Evolutionary conservation across 2,888 invertebrate genomes (phyloP).

Genomic region (Lacanobia wlatinum): DNA sequence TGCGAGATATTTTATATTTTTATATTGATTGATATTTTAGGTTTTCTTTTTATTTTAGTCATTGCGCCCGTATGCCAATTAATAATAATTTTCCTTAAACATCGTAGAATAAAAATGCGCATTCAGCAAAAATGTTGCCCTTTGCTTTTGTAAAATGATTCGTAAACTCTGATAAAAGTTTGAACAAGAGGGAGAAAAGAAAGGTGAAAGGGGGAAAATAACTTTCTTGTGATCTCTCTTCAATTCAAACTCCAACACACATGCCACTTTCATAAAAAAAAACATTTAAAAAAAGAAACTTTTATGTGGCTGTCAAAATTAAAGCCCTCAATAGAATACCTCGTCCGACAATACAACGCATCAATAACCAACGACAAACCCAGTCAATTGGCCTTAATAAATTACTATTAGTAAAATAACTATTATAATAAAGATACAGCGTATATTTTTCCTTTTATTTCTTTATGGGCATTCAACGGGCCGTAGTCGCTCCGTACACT

Average conservation of each 20-base stretch:
- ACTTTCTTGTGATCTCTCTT: conserved; percentile 5
- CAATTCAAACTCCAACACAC: conserved; percentile 13
- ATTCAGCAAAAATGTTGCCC: not conserved
- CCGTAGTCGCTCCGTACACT: conserved; percentile 44
- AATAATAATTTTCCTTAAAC: not conserved
- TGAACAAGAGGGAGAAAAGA: not conserved
- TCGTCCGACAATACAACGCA: conserved; percentile 47
- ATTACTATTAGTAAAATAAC: conserved; percentile 64
- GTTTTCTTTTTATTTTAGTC: not conserved
- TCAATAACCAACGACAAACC: conserved; percentile 56
- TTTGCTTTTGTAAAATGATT: conserved; percentile 18
- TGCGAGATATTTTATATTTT: conserved; percentile 2
- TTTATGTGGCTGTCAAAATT: conserved; percentile 45
- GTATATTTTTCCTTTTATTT: conserved; percentile 58
- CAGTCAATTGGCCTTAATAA: conserved; percentile 65
- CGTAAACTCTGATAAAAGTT: not conserved
- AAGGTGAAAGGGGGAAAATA: not conserved
- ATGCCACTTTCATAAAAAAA: conserved; percentile 5
- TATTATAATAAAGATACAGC: conserved; percentile 56
- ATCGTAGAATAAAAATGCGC: not conserved
- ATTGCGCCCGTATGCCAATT: not conserved
- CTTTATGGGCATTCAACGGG: conserved; percentile 49
- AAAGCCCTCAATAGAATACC: conserved; percentile 39
- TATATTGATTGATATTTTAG: not conserved
- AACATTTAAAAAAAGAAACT: conserved; percentile 2